Evolutionary conservation across 2,113 vertebrate genomes (phyloP).

Genomic region (Urocynchramus pylzowi): DNA sequence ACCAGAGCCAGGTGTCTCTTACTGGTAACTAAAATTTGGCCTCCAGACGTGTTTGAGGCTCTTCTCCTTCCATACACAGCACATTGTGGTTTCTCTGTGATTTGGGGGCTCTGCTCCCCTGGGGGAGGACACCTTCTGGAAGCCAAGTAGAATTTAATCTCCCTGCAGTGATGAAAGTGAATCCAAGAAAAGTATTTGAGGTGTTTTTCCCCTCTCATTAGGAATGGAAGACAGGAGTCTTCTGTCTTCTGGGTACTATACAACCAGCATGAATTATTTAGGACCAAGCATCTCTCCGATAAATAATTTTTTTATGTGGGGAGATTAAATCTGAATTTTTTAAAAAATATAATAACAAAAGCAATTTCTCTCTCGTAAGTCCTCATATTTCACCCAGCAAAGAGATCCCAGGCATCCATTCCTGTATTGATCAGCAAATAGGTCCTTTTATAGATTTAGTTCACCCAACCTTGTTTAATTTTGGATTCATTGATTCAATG

Average conservation of each 20-base stretch:
- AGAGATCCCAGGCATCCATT: not conserved
- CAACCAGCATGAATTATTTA: constrained; percentile 64
- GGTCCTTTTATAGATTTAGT: constrained; percentile 15
- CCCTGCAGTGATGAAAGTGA: not conserved
- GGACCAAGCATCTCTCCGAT: not conserved
- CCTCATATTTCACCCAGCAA: not conserved
- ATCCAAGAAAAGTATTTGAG: not conserved
- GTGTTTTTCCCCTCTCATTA: constrained; percentile 21
- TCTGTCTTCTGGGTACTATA: constrained; percentile 41
- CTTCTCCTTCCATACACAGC: not conserved
- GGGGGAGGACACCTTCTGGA: not conserved
- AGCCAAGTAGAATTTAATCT: not conserved
- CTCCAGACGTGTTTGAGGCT: not conserved
- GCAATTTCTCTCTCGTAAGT: not conserved
- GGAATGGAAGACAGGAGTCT: constrained; percentile 12
- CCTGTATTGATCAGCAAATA: constrained; percentile 29
- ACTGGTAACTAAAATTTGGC: not conserved
- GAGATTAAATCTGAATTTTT: constrained; percentile 19
- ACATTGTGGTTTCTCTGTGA: accelerated
- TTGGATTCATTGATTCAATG: constrained; percentile 63
- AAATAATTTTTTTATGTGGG: not conserved
- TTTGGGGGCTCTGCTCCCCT: not conserved
- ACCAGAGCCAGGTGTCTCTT: not conserved
- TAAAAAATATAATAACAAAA: not conserved
- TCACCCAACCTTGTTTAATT: constrained; percentile 61